These are phyloP conservation scores for Malacoctenus gilli DNA, from an alignment of 2,797 vertebrate genomes.

Conservation along the genomic window DNA sequence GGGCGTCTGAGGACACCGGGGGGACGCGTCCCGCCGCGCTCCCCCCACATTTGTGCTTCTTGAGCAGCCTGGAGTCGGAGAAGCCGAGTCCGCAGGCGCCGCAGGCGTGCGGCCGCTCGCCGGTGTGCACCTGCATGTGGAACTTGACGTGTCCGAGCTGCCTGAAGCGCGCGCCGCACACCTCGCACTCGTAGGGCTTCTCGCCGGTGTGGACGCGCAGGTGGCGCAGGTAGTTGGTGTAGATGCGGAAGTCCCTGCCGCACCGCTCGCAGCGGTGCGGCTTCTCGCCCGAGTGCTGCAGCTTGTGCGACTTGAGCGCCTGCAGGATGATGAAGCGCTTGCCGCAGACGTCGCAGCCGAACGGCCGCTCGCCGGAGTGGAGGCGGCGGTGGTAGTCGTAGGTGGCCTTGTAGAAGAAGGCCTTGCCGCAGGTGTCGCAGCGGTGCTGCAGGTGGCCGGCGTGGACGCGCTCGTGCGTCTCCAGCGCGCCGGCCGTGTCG, in stretches of 20 bases:
- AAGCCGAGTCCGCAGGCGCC: slow-evolving; percentile 74
- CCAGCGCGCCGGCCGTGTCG: slow-evolving; percentile 28
- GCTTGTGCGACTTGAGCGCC: slow-evolving; percentile 73
- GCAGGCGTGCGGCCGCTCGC: slow-evolving; percentile 70
- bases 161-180: slow-evolving; percentile 73
- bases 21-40: too few species aligned
- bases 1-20: too few species aligned
- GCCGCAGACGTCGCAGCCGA: slow-evolving; percentile 72
- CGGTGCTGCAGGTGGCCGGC: slow-evolving; percentile 55
- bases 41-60: slow-evolving; percentile 70
- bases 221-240: slow-evolving; percentile 72
- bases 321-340: slow-evolving; percentile 73
- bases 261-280: slow-evolving; percentile 71
- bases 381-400: slow-evolving; percentile 72
- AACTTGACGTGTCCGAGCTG: slow-evolving; percentile 77
- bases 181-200: slow-evolving; percentile 78
- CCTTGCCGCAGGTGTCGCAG: slow-evolving; percentile 72
- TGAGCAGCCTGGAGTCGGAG: slow-evolving; percentile 76
- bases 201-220: slow-evolving; percentile 77
- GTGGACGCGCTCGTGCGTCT: slow-evolving; percentile 75
- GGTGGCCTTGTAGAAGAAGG: slow-evolving; percentile 76
- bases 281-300: slow-evolving; percentile 75
- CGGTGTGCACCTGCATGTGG: slow-evolving; percentile 79
- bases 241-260: slow-evolving; percentile 72
- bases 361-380: slow-evolving; percentile 76